A percentile compares a stretch with the other conserved stretches of the same genome.
phyloP scores from a whole-genome alignment of 2,113 vertebrate genomes.

The Hyaena hyaena region DNA sequence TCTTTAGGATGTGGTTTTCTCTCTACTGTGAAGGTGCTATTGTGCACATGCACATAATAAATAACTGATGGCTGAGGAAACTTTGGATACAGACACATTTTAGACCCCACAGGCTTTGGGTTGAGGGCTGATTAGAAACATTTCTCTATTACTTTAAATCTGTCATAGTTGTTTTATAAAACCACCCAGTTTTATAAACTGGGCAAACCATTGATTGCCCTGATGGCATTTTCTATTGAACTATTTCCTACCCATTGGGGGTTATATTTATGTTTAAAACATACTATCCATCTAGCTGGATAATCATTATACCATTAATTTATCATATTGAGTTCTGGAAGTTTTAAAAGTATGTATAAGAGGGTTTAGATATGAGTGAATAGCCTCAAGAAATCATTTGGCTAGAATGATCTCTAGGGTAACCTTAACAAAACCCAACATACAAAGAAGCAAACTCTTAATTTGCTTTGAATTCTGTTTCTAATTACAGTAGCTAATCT shows the following conservation, averaged over 20 bases:
- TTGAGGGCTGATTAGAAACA: not conserved
- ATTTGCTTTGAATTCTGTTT: slow-evolving; percentile 55
- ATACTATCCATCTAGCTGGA: not conserved
- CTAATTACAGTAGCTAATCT: not conserved
- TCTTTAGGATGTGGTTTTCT: not conserved
- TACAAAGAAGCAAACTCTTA: not conserved
- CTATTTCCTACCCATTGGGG: not conserved
- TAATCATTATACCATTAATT: not conserved
- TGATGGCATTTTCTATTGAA: not conserved
- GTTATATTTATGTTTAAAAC: slow-evolving; percentile 28
- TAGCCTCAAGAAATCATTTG: not conserved
- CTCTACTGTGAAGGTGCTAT: not conserved
- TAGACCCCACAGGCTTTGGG: not conserved
- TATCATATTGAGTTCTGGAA: not conserved
- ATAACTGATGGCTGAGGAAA: not conserved
- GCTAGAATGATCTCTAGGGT: not conserved
- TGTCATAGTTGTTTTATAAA: not conserved
- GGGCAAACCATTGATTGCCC: not conserved
- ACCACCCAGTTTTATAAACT: not conserved
- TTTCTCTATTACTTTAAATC: not conserved
- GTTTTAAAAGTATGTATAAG: slow-evolving; percentile 14
- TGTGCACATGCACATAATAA: not conserved
- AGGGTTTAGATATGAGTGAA: not conserved
- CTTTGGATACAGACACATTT: not conserved
- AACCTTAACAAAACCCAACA: not conserved